Evolutionary conservation across 2,888 invertebrate genomes (phyloP).

Genomic region (Geotrupes spiniger): DNA sequence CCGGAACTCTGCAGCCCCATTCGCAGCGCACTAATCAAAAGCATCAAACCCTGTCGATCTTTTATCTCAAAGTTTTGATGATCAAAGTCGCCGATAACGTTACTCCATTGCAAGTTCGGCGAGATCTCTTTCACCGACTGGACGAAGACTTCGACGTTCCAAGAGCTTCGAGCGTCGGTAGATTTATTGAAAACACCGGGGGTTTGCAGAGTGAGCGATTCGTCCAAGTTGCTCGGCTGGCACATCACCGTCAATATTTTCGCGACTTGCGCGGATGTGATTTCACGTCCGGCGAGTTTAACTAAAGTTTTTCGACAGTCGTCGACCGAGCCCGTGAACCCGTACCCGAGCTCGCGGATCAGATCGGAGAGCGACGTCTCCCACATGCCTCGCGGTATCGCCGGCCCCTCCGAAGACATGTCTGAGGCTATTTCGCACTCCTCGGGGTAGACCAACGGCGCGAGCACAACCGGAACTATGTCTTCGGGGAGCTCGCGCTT

Average conservation of each 20-base stretch:
- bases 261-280: constrained; percentile 81
- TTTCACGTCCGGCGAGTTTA: constrained; percentile 77
- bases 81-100: constrained; percentile 88
- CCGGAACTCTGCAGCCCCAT: constrained; percentile 74
- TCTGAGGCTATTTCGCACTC: constrained; percentile 65
- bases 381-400: constrained; percentile 61
- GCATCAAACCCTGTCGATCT: constrained; percentile 78
- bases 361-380: constrained; percentile 82
- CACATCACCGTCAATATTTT: constrained; percentile 85
- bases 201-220: constrained; percentile 54
- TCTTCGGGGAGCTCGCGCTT: constrained; percentile 86
- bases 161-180: constrained; percentile 57
- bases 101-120: constrained; percentile 86
- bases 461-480: constrained; percentile 83
- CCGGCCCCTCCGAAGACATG: constrained; percentile 63
- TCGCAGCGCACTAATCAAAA: constrained; percentile 80
- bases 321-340: constrained; percentile 81
- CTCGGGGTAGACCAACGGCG: constrained; percentile 83
- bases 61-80: constrained; percentile 86
- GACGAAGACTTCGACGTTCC: constrained; percentile 94
- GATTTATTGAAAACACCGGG: constrained; percentile 60
- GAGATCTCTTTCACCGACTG: constrained; percentile 88
- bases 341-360: constrained; percentile 88
- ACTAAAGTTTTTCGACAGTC: constrained; percentile 83
- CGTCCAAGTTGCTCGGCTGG: constrained; percentile 73